Evolutionary conservation across 2,888 invertebrate species (phyloP).

Genomic region (Noctua comes): DNA sequence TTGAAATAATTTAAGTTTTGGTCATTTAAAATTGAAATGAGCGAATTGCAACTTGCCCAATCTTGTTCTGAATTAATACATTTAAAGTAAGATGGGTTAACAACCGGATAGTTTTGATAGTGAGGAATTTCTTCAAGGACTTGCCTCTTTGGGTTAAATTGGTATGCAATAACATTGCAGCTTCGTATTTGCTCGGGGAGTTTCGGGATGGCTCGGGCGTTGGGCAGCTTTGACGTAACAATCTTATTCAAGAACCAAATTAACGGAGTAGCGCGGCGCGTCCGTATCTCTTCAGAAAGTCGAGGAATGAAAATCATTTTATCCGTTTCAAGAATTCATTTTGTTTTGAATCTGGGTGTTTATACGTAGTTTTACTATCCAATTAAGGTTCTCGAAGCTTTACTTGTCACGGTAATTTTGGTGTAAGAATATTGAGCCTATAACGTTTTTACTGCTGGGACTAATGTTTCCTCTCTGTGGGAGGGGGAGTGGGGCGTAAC

Average conservation of each 20-base stretch:
- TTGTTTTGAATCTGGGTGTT: slow-evolving; percentile 1
- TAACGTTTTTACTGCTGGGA: neutral
- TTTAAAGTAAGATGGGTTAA: slow-evolving; percentile 22
- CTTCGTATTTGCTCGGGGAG: slow-evolving; percentile 27
- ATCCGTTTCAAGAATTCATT: slow-evolving; percentile 20
- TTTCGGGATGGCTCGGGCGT: slow-evolving; percentile 21
- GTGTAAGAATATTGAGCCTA: neutral
- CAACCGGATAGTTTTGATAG: slow-evolving; percentile 9
- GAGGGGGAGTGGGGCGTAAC: neutral
- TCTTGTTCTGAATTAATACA: slow-evolving; percentile 39
- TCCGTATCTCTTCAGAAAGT: slow-evolving; percentile 19
- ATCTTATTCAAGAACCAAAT: slow-evolving; percentile 55
- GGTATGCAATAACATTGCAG: slow-evolving; percentile 45
- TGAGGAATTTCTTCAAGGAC: slow-evolving; percentile 9
- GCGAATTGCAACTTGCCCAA: slow-evolving; percentile 24
- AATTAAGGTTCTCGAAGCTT: neutral
- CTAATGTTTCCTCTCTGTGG: neutral
- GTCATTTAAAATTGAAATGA: slow-evolving; percentile 39
- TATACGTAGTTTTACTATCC: neutral
- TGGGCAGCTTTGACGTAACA: slow-evolving; percentile 40
- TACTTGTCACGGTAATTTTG: neutral
- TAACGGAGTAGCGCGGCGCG: slow-evolving; percentile 29
- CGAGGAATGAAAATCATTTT: slow-evolving; percentile 26
- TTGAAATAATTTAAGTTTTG: slow-evolving; percentile 42
- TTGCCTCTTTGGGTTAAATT: slow-evolving; percentile 23